Conservation (phyloP, 2,797 vertebrate species). For the Leuciscus waleckii region DNA sequence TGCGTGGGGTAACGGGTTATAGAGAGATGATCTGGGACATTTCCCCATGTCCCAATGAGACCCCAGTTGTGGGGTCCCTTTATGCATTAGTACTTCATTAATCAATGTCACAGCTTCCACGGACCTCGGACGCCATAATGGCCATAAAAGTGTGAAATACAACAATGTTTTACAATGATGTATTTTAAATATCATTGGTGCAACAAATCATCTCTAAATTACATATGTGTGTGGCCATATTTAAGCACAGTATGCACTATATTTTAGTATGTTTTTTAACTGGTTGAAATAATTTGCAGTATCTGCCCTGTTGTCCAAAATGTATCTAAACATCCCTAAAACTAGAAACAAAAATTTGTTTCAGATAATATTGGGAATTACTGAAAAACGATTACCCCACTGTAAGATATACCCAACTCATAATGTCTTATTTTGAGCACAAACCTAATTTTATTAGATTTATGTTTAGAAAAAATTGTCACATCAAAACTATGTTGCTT, state of each 20-base stretch:
- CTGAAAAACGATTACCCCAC: not conserved
- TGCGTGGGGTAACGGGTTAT: conserved; percentile 11
- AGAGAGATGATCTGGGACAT: conserved; percentile 52
- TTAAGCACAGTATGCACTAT: not conserved
- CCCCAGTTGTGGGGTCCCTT: conserved; percentile 63
- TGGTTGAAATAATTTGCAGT: not conserved
- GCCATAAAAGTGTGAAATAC: not conserved
- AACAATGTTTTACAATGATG: conserved; percentile 16
- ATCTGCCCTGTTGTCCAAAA: not conserved
- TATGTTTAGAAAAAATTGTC: not conserved
- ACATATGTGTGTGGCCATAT: not conserved
- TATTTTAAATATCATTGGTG: not conserved
- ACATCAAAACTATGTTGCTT: not conserved
- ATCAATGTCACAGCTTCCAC: conserved; percentile 72
- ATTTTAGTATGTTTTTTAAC: not conserved
- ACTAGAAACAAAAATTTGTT: not conserved
- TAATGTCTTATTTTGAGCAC: not conserved
- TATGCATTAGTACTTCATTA: conserved; percentile 72
- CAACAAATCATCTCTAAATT: not conserved
- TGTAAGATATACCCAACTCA: not conserved
- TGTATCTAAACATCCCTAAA: not conserved
- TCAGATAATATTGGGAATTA: not conserved
- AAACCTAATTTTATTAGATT: not conserved
- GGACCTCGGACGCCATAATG: not conserved
- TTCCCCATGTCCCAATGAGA: conserved; percentile 60